Percentiles rank a stretch among this genome's conserved stretches.
These are phyloP conservation scores for Asteroscopus sphinx DNA, from an alignment of 2,888 invertebrate species.

Conservation along the genomic window DNA sequence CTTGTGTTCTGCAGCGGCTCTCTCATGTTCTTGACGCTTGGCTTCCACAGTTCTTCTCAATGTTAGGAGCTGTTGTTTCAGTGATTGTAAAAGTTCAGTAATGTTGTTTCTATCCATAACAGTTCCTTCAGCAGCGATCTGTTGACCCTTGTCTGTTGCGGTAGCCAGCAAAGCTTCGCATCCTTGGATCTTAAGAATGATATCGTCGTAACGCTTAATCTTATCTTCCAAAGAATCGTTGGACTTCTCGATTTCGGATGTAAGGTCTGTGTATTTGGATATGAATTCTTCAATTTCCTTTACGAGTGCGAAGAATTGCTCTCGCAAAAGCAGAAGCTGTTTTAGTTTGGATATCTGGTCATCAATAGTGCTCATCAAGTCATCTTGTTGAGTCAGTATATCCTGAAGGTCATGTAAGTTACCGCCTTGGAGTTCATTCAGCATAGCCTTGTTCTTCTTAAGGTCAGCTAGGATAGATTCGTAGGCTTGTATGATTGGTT, in stretches of 20 bases:
- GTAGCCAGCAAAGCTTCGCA: slow-evolving; percentile 96
- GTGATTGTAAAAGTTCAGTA: slow-evolving; percentile 95
- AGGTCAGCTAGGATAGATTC: slow-evolving; percentile 94
- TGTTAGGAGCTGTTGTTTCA: slow-evolving; percentile 95
- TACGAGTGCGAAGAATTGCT: slow-evolving; percentile 96
- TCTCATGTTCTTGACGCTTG: slow-evolving; percentile 96
- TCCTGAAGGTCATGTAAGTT: slow-evolving; percentile 94
- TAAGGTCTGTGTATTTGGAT: slow-evolving; percentile 95
- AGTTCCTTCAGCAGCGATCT: slow-evolving; percentile 97
- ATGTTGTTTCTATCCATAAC: slow-evolving; percentile 96
- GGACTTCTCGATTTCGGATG: slow-evolving; percentile 95
- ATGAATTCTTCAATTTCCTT: slow-evolving; percentile 97
- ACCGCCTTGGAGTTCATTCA: slow-evolving; percentile 93
- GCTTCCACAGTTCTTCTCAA: slow-evolving; percentile 95
- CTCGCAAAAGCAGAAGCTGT: slow-evolving; percentile 94
- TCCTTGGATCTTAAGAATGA: slow-evolving; percentile 96
- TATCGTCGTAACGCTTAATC: slow-evolving; percentile 96
- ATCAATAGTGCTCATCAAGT: slow-evolving; percentile 95
- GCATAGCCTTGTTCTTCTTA: slow-evolving; percentile 94
- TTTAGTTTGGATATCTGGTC: slow-evolving; percentile 95
- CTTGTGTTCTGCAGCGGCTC: slow-evolving; percentile 96
- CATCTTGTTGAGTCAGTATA: slow-evolving; percentile 95
- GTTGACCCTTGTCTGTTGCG: slow-evolving; percentile 97
- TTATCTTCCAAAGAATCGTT: slow-evolving; percentile 95
- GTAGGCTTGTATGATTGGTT: slow-evolving; percentile 94